Evolutionary conservation across 2,797 vertebrate genomes (phyloP).

Genomic region (Darevskia mixta): DNA sequence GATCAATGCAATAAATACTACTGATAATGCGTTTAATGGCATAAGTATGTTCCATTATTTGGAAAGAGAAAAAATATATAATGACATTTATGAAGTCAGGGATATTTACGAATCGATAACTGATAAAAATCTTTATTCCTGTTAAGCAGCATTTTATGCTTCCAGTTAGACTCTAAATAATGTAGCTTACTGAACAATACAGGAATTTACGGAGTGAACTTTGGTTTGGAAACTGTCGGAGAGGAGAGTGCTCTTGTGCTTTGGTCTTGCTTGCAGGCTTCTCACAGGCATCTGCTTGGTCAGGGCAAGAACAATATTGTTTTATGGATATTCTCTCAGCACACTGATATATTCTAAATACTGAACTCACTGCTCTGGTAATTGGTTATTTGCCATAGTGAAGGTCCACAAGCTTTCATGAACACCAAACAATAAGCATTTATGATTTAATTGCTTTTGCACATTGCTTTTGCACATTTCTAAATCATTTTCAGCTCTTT

Average conservation of each 20-base stretch:
- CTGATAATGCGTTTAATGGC: conserved; percentile 19
- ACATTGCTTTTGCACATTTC: not conserved
- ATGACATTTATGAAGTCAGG: conserved; percentile 21
- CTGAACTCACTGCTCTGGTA: not conserved
- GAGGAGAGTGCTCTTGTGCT: too few relatives aligned
- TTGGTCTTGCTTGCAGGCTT: too few relatives aligned
- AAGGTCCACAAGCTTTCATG: conserved; percentile 12
- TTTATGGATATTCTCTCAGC: not conserved
- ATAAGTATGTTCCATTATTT: conserved; percentile 34
- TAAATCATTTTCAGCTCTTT: conserved; percentile 23
- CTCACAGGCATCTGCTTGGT: too few relatives aligned
- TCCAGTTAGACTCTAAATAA: conserved; percentile 20
- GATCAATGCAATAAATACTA: conserved; percentile 46
- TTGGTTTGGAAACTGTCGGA: not conserved
- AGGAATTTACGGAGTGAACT: conserved; percentile 28
- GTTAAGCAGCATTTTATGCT: conserved; percentile 36
- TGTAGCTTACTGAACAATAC: not conserved
- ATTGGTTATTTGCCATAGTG: not conserved
- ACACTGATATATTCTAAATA: not conserved
- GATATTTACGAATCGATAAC: conserved; percentile 39
- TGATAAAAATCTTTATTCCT: conserved; percentile 3
- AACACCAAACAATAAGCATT: not conserved
- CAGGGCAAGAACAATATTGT: too few relatives aligned
- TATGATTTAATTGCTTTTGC: conserved; percentile 26
- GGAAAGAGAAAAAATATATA: conserved; percentile 32